Evolutionary conservation across 2,888 invertebrate species (phyloP).

Genomic region (Perizoma flavofasciatum): DNA sequence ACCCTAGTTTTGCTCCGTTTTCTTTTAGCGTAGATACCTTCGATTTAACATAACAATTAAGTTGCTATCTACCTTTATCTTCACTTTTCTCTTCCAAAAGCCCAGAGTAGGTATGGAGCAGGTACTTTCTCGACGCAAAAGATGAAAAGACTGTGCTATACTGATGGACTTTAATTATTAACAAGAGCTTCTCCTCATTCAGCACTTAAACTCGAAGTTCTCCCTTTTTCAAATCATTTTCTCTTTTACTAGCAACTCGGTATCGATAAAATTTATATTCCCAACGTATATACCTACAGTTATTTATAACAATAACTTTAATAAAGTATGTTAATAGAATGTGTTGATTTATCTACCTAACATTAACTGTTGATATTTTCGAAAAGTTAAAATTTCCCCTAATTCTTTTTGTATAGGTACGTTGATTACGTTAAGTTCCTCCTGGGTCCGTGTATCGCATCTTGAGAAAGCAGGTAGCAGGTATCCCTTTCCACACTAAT

Average conservation of each 20-base stretch:
- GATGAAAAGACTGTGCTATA: constrained; percentile 47
- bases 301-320: too few species aligned
- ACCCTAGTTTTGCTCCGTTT: too few species aligned
- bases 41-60: too few species aligned
- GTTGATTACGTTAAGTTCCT: constrained; percentile 34
- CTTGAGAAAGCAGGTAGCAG: constrained; percentile 45
- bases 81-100: too few species aligned
- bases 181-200: constrained; percentile 47
- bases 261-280: too few species aligned
- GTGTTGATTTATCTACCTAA: too few species aligned
- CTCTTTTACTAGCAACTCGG: constrained; percentile 30
- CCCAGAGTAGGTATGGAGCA: too few species aligned
- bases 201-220: constrained; percentile 47
- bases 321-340: too few species aligned
- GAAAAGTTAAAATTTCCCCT: background rate
- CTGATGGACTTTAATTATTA: constrained; percentile 57
- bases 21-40: too few species aligned
- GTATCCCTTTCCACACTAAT: constrained; percentile 73
- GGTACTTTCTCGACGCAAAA: constrained; percentile 29
- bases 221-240: constrained; percentile 43
- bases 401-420: constrained; percentile 10
- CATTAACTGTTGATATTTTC: too few species aligned
- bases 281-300: too few species aligned
- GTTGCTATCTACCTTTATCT: too few species aligned
- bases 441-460: constrained; percentile 55